Evolutionary conservation across 2,888 invertebrate species (phyloP).

Genomic region (Antheraea yamamai): DNA sequence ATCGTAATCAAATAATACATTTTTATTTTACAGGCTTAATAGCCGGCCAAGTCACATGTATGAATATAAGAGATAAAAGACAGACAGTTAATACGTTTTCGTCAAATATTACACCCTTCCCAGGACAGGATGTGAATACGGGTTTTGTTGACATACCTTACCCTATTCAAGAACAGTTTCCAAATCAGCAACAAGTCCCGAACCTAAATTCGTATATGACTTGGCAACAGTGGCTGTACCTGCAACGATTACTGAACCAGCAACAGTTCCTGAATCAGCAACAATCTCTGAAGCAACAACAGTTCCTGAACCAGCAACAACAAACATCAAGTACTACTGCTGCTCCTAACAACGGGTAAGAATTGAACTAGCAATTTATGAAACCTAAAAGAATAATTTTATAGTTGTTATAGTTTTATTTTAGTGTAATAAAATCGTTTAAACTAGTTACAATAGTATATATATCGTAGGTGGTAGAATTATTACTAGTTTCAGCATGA

Average conservation of each 20-base stretch:
- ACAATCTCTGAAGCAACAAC: too few species aligned
- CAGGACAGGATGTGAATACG: conserved; percentile 17
- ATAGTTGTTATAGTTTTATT: too few species aligned
- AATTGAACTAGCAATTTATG: not conserved
- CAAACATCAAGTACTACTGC: conserved; percentile 18
- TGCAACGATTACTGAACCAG: conserved; percentile 26
- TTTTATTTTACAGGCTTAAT: conserved; percentile 50
- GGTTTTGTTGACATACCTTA: conserved; percentile 6
- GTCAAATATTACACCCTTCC: not conserved
- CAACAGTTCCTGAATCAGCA: conserved; percentile 29
- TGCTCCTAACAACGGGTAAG: conserved; percentile 29
- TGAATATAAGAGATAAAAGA: conserved; percentile 46
- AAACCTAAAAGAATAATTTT: not conserved
- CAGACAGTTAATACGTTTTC: conserved; percentile 36
- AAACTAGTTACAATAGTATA: too few species aligned
- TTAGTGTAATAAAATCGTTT: too few species aligned
- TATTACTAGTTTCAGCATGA: too few species aligned
- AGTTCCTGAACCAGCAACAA: conserved; percentile 27
- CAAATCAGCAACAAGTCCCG: too few species aligned
- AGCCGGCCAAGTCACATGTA: conserved; percentile 39
- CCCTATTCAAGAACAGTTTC: conserved; percentile 17
- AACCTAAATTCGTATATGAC: too few species aligned
- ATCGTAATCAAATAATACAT: not conserved
- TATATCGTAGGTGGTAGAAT: too few species aligned
- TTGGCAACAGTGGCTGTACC: conserved; percentile 11